phyloP scores from a whole-genome alignment of 2,888 invertebrate genomes.

The Scaptodrosophila latifasciaeformis region DNA sequence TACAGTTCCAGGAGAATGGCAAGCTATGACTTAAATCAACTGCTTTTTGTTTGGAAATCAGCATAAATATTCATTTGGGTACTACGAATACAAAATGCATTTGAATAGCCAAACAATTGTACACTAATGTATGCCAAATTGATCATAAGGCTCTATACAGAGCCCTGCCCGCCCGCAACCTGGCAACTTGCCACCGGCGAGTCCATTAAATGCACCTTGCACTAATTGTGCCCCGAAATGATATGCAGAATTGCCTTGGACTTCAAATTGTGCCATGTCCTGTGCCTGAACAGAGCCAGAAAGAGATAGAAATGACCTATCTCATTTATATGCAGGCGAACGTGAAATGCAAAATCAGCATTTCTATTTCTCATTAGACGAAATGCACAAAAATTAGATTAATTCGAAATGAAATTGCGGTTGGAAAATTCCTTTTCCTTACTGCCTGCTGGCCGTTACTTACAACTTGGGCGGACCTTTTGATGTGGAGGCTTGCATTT shows the following conservation, averaged over 20 bases:
- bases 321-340: constrained; percentile 54
- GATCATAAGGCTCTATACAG: too few species aligned
- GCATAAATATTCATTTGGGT: too few species aligned
- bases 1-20: too few species aligned
- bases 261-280: not conserved
- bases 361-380: constrained; percentile 60
- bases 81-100: too few species aligned
- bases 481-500: constrained; percentile 32
- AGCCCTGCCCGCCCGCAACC: too few species aligned
- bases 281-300: not conserved
- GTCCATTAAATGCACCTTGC: constrained; percentile 49
- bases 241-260: constrained; percentile 38
- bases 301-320: not conserved
- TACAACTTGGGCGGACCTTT: not conserved
- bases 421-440: constrained; percentile 25
- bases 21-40: too few species aligned
- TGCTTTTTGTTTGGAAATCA: too few species aligned
- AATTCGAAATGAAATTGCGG: constrained; percentile 61
- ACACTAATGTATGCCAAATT: too few species aligned
- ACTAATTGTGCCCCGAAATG: constrained; percentile 38
- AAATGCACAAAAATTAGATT: constrained; percentile 54
- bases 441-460: not conserved
- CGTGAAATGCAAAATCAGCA: constrained; percentile 60
- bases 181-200: too few species aligned
- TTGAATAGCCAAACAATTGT: too few species aligned